Evolutionary conservation across 1,140 invertebrate genomes (phyloP).

Genomic region (Halyomorpha halys): DNA sequence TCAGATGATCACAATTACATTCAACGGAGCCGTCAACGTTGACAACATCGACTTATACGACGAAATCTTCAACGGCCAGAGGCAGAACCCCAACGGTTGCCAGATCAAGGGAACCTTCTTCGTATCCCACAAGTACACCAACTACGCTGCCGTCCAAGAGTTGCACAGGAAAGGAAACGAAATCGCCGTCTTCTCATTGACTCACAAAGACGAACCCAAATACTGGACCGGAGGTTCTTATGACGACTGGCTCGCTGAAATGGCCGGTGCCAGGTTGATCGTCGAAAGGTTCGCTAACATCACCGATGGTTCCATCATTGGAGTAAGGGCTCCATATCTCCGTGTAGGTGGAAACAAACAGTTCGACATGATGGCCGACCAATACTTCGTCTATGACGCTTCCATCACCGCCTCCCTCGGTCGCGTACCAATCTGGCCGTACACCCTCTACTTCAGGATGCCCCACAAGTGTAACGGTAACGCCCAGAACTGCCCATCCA

Average conservation of each 20-base stretch:
- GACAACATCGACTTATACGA: slow-evolving; percentile 89
- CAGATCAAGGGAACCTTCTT: slow-evolving; percentile 91
- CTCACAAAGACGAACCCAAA: slow-evolving; percentile 78
- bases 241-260: slow-evolving; percentile 89
- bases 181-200: slow-evolving; percentile 86
- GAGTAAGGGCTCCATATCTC: slow-evolving; percentile 79
- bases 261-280: slow-evolving; percentile 83
- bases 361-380: slow-evolving; percentile 92
- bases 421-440: slow-evolving; percentile 87
- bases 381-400: slow-evolving; percentile 88
- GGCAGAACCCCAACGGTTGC: slow-evolving; percentile 86
- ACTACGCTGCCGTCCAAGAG: slow-evolving; percentile 85
- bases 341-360: slow-evolving; percentile 88
- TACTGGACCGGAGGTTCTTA: slow-evolving; percentile 81
- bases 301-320: slow-evolving; percentile 78
- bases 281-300: slow-evolving; percentile 84
- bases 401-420: slow-evolving; percentile 83
- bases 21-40: slow-evolving; percentile 88
- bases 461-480: slow-evolving; percentile 90
- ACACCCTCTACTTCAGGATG: slow-evolving; percentile 90
- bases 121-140: slow-evolving; percentile 90
- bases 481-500: slow-evolving; percentile 78
- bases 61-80: slow-evolving; percentile 74
- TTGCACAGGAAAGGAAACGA: slow-evolving; percentile 86
- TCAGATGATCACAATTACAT: slow-evolving; percentile 89